phyloP scores from a whole-genome alignment of 2,113 vertebrate genomes.

The Leuciscus idus region DNA sequence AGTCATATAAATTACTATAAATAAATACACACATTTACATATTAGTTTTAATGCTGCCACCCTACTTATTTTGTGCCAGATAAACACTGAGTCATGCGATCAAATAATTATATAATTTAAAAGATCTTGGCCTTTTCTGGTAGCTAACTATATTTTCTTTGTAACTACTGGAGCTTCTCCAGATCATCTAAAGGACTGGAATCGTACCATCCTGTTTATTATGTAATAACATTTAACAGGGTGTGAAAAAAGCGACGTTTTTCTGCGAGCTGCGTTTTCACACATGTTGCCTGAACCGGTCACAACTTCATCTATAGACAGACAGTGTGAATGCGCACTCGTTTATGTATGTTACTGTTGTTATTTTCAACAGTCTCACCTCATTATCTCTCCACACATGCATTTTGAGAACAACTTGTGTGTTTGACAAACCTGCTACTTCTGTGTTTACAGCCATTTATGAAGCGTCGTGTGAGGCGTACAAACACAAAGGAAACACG shows the following conservation, averaged over 20 bases:
- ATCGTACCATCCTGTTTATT: neutral
- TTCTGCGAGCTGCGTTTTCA: neutral
- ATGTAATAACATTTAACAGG: neutral
- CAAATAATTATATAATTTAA: neutral
- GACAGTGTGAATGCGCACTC: neutral
- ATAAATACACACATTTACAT: neutral
- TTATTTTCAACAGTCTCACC: neutral
- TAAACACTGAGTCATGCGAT: neutral
- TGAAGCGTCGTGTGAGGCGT: slow-evolving; percentile 93
- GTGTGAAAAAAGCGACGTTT: neutral
- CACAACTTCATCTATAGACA: neutral
- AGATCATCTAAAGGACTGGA: neutral
- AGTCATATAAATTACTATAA: too few relatives aligned
- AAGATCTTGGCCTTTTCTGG: neutral
- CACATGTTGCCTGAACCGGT: neutral
- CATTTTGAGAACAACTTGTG: too few relatives aligned
- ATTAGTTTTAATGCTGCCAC: neutral
- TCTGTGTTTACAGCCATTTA: slow-evolving; percentile 80
- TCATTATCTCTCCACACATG: neutral
- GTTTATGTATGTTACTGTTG: neutral
- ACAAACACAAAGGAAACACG: slow-evolving; percentile 90
- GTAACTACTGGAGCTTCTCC: neutral
- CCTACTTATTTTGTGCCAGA: neutral
- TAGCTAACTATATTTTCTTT: neutral
- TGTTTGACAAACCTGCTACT: neutral